Evolutionary conservation across 2,113 vertebrate species (phyloP).

Genomic region (Poeciliopsis occidentalis): DNA sequence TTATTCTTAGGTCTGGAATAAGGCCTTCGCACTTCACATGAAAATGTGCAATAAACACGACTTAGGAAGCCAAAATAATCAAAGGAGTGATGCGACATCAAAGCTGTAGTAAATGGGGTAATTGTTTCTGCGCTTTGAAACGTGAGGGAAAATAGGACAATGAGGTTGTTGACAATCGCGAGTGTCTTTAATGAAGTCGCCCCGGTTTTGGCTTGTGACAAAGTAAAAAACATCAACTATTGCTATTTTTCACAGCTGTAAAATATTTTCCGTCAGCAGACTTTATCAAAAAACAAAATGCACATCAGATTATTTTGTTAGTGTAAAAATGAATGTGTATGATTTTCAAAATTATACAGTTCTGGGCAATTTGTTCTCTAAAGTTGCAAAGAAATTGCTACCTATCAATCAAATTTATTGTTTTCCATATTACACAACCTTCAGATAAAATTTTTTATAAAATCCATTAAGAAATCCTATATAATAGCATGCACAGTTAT

Average conservation of each 20-base stretch:
- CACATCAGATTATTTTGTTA: background rate
- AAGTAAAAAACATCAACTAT: conserved; percentile 21
- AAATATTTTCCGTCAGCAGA: background rate
- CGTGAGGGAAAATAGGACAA: conserved; percentile 18
- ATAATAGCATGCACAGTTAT: background rate
- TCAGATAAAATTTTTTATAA: background rate
- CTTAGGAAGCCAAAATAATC: conserved; percentile 14
- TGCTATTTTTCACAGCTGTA: background rate
- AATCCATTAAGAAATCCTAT: background rate
- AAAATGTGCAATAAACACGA: conserved; percentile 7
- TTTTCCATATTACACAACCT: background rate
- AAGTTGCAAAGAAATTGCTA: background rate
- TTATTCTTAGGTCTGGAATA: conserved; percentile 31
- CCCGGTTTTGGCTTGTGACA: conserved; percentile 15
- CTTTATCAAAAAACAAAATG: background rate
- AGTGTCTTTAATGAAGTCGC: background rate
- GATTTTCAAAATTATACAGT: background rate
- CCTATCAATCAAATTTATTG: background rate
- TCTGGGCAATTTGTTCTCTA: background rate
- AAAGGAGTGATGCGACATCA: conserved; percentile 19
- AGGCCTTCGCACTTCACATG: conserved; percentile 8
- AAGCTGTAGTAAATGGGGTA: conserved; percentile 5
- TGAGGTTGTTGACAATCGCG: conserved; percentile 18
- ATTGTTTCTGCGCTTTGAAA: conserved; percentile 16
- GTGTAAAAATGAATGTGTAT: background rate